Evolutionary conservation across 2,797 vertebrate species (phyloP), one percentile per base, ranked within the genome.

Genomic region (Gobionotothen gibberifrons): DNA sequence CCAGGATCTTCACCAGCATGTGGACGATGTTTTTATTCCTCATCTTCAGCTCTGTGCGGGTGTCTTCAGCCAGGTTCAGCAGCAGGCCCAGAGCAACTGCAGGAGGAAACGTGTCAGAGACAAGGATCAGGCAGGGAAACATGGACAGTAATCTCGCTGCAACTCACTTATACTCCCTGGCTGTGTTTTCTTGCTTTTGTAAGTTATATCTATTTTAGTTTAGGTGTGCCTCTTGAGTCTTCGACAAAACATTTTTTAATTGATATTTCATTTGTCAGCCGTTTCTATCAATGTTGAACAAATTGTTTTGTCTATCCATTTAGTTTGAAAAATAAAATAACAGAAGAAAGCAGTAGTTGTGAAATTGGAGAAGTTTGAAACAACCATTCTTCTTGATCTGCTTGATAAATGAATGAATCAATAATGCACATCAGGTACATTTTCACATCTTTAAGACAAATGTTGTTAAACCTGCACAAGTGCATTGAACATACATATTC

Each of bases 11-110:
- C 87, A 98, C 97, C 87, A 98, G 86, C 95, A 96, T 95, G 66
- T 96, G 96, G 32, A 98, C 97, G 26, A 98, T 97, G 84, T 97
- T 98, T 81, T 97, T 98, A 89, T 98, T 99, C 73, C 96, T 95
- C 97, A 99, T 99, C 94, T 99, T 99, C 90, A 98, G 92, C 81
- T 98, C 97, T 0, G 95, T 98, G 53, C 95, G 96, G 0, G 95
- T 95, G 71, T 98, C 97, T 76, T 98, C 97, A 32, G 97, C 96
- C 49, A 99, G 94, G 90, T 98, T 98, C 32, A 98, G 91, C 78
- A 98, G 95, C 83, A 99, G 91, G 89, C 96, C 97, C 70, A 99
- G 93, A 4, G 96, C 92, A 72, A 98, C 97, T 98, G 66, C 44
- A 48, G 48, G 32, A 26, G 2, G 14, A 8, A 12, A 51, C 5